A percentile compares a stretch with the other conserved stretches of the same genome.
Conservation (phyloP, 2,797 vertebrate species). For the Hydrolagus colliei region DNA sequence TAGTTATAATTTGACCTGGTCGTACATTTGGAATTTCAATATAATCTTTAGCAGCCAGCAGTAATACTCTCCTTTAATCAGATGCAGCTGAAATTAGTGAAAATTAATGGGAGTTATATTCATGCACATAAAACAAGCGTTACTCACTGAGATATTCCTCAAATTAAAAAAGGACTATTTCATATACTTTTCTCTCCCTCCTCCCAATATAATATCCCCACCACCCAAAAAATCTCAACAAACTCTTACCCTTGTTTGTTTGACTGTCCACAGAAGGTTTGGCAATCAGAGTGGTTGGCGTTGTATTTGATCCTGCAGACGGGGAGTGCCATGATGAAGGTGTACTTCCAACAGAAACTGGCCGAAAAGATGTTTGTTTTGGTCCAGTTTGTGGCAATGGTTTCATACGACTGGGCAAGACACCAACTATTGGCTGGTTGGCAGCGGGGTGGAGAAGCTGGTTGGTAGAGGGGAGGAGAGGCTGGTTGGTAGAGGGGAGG, state of each 20-base stretch:
- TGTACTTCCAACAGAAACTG: constrained; percentile 55
- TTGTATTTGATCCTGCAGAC: background rate
- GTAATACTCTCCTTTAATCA: background rate
- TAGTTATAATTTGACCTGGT: background rate
- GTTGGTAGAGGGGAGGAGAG: background rate
- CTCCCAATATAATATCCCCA: too few relatives aligned
- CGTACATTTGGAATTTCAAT: background rate
- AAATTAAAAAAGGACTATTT: background rate
- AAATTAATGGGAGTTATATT: background rate
- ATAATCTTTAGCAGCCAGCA: background rate
- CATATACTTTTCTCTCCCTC: background rate
- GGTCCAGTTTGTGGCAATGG: background rate
- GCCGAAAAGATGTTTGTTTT: constrained; percentile 54
- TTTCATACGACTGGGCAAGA: background rate
- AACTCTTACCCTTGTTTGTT: background rate
- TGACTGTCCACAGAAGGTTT: constrained; percentile 5
- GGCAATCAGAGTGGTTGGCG: background rate
- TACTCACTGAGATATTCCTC: background rate
- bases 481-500: constrained; percentile 2
- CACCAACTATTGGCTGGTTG: constrained; percentile 6
- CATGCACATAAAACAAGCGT: background rate
- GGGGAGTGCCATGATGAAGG: constrained; percentile 37
- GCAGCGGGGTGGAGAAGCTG: background rate
- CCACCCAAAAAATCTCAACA: background rate
- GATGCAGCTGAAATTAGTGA: background rate